A percentile compares a stretch with the other conserved stretches of the same genome.
phyloP scores from a whole-genome alignment of 2,888 invertebrate genomes.

The Scrobipalpa costella region DNA sequence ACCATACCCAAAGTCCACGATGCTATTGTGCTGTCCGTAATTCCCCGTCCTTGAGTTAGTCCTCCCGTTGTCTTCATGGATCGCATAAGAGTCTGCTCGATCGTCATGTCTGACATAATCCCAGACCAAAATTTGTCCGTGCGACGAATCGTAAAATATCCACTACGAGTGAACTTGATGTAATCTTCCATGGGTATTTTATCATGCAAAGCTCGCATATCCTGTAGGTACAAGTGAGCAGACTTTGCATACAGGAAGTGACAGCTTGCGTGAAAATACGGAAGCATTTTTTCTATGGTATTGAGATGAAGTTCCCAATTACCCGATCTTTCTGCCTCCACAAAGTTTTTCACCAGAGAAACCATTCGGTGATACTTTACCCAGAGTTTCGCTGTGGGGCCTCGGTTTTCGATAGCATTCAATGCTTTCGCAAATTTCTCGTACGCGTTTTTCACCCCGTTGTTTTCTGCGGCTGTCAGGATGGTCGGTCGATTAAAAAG shows the following conservation, averaged over 20 bases:
- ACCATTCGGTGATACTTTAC: neutral
- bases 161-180: neutral
- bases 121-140: slow-evolving; percentile 3
- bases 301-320: neutral
- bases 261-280: slow-evolving; percentile 3
- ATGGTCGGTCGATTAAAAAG: no score
- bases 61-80: slow-evolving; percentile 8
- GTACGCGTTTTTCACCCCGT: neutral
- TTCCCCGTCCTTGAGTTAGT: slow-evolving; percentile 5
- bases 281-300: slow-evolving; percentile 5
- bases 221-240: neutral
- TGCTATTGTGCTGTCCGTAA: neutral
- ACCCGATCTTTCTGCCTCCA: slow-evolving; percentile 1
- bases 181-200: neutral
- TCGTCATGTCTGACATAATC: neutral
- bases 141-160: neutral
- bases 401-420: neutral
- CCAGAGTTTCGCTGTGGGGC: neutral
- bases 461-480: neutral
- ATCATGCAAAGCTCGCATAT: neutral
- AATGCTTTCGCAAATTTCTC: neutral
- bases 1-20: neutral
- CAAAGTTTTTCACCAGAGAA: neutral
- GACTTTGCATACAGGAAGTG: neutral
- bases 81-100: slow-evolving; percentile 13